Base-by-base conservation (phyloP, 2,888 invertebrate species). In the Aspidapion aeneum region DNA sequence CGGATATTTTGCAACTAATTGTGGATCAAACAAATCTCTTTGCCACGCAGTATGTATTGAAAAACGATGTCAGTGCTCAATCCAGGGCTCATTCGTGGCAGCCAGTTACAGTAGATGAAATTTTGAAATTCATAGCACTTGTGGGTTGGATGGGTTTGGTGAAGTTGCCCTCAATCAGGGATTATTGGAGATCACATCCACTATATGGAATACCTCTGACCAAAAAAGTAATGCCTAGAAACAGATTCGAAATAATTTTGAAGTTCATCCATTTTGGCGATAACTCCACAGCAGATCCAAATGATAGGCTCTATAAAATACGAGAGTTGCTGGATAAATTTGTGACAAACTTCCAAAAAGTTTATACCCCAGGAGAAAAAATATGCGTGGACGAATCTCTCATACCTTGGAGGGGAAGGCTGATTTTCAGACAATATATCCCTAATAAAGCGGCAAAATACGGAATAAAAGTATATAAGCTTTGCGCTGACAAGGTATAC, bases 341-440 rank as follows among this genome's bases (percentile, higher is more conserved):
- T 17, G 51, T 66, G 21, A 12, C 51, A 21, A 66, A 61, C 58
- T 66, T 18, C 21, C 16, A 63, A 55, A 62, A 55, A 21, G 52
- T 57, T n/a, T 64, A 69, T 56, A 69, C 66, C 55, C 68, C 66
- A n/a, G 70, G 63, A 63, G 66, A 63, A 58, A 62, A 59, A 48
- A 60, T 63, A 18, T 65, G 63, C 35, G 56, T 63, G 60, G 50
- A n/a, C n/a, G n/a, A n/a, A n/a, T 62, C 60, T 21, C 57, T 62
- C 58, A 57, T 66, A 60, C 66, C 66, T 58, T 63, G 61, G 56
- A 55, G 59, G n/a, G 66, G 62, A 62, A 57, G 61, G 18, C 55
- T 66, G 20, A 60, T 64, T 54, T 66, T 66, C 64, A 60, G 64
- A 7, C 66, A 66, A 51, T 66, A 63, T 57, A 61, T 61, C 35